phyloP scores from a whole-genome alignment of 2,113 vertebrate genomes.

The Aspiorhynchus laticeps region DNA sequence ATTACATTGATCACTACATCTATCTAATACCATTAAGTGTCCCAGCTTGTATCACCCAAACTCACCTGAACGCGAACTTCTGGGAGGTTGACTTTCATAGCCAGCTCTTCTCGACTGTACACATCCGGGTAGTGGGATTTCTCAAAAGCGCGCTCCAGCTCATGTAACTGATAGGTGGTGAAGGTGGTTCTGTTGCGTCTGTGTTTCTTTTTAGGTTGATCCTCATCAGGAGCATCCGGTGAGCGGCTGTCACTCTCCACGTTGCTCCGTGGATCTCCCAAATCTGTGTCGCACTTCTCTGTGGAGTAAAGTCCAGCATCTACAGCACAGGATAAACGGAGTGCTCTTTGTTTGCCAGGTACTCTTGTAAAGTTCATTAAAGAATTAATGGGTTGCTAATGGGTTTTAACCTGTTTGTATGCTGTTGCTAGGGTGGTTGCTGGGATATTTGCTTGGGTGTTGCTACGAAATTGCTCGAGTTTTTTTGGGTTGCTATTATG shows the following conservation, averaged over 20 bases:
- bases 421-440: background rate
- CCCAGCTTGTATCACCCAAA: background rate
- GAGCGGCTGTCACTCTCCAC: slow-evolving; percentile 64
- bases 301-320: slow-evolving; percentile 78
- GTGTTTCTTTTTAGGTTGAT: slow-evolving; percentile 87
- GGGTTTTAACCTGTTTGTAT: background rate
- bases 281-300: slow-evolving; percentile 79
- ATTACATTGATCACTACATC: background rate
- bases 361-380: background rate
- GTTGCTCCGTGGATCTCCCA: slow-evolving; percentile 69
- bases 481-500: background rate
- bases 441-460: background rate
- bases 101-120: slow-evolving; percentile 89
- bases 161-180: slow-evolving; percentile 91
- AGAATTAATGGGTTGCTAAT: background rate
- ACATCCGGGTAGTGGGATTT: slow-evolving; percentile 92
- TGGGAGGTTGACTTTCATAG: slow-evolving; percentile 90
- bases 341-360: background rate
- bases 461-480: background rate
- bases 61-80: slow-evolving; percentile 91
- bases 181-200: slow-evolving; percentile 88
- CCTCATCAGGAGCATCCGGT: slow-evolving; percentile 77
- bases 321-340: slow-evolving; percentile 37
- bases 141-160: slow-evolving; percentile 90
- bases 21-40: slow-evolving; percentile 15